These are phyloP conservation scores for Nomada goodeniana DNA, from an alignment of 2,888 invertebrate genomes.

Conservation along the genomic window DNA sequence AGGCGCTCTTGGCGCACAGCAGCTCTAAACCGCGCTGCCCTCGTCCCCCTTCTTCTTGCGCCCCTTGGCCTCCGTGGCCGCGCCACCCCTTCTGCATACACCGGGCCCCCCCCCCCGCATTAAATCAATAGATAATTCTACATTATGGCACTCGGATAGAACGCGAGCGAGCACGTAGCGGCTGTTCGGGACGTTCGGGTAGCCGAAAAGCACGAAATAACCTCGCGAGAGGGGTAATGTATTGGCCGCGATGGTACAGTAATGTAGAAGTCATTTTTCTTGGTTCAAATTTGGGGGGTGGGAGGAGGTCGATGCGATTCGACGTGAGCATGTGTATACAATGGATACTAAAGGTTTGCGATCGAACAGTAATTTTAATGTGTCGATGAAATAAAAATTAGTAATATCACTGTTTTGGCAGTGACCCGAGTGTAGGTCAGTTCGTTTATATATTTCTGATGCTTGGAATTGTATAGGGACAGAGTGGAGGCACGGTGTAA, in stretches of 20 bases:
- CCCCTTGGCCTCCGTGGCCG: constrained; percentile 2
- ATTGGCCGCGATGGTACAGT: neutral
- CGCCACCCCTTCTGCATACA: neutral
- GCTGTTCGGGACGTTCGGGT: constrained; percentile 42
- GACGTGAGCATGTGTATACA: too few relatives aligned
- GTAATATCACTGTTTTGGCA: too few relatives aligned
- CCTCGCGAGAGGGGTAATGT: neutral
- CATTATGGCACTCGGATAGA: constrained; percentile 57
- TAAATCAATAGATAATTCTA: constrained; percentile 70
- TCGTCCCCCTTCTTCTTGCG: constrained; percentile 38
- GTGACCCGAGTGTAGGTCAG: too few relatives aligned
- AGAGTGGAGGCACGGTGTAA: too few relatives aligned
- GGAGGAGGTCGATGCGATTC: too few relatives aligned
- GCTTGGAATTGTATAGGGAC: too few relatives aligned
- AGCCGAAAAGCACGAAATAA: constrained; percentile 51
- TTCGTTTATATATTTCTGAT: too few relatives aligned
- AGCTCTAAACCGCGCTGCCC: constrained; percentile 62
- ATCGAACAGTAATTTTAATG: too few relatives aligned
- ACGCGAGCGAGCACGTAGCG: constrained; percentile 54
- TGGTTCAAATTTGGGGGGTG: too few relatives aligned
- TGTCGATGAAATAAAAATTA: too few relatives aligned
- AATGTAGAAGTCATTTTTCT: too few relatives aligned
- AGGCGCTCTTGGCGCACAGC: constrained; percentile 64
- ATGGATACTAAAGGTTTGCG: too few relatives aligned
- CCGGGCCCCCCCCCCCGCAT: constrained; percentile 1